Evolutionary conservation across 2,113 vertebrate genomes (phyloP).

Genomic region (Trinectes maculatus): DNA sequence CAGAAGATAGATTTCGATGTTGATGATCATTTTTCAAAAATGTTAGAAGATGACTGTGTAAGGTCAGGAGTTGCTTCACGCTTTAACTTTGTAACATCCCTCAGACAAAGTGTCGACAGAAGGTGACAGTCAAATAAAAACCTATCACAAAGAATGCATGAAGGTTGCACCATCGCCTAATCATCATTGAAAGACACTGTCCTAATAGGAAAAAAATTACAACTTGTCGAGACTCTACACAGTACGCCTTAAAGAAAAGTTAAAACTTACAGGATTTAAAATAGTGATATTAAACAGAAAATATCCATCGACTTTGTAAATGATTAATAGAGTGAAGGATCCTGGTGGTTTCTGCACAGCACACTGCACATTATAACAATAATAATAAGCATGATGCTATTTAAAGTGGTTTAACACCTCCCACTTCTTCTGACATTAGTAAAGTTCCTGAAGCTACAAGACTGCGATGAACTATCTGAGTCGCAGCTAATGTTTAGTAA

Average conservation of each 20-base stretch:
- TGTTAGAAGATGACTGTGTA: too few species aligned
- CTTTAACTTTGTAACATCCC: neutral
- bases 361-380: neutral
- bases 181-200: too few species aligned
- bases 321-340: neutral
- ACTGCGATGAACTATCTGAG: neutral
- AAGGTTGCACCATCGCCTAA: neutral
- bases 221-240: neutral
- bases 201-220: too few species aligned
- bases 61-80: neutral
- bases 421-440: neutral
- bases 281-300: neutral
- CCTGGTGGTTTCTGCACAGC: neutral
- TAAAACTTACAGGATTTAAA: neutral
- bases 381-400: neutral
- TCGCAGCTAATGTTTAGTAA: constrained; percentile 19
- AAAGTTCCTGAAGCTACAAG: constrained; percentile 1
- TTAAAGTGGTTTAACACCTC: neutral
- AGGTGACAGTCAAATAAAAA: neutral
- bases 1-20: too few species aligned
- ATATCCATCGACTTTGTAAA: neutral
- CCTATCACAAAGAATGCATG: neutral
- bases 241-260: neutral
- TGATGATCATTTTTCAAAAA: too few species aligned
- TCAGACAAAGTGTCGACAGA: neutral